Evolutionary conservation across 2,797 vertebrate species (phyloP).

Genomic region (Dermochelys coriacea): DNA sequence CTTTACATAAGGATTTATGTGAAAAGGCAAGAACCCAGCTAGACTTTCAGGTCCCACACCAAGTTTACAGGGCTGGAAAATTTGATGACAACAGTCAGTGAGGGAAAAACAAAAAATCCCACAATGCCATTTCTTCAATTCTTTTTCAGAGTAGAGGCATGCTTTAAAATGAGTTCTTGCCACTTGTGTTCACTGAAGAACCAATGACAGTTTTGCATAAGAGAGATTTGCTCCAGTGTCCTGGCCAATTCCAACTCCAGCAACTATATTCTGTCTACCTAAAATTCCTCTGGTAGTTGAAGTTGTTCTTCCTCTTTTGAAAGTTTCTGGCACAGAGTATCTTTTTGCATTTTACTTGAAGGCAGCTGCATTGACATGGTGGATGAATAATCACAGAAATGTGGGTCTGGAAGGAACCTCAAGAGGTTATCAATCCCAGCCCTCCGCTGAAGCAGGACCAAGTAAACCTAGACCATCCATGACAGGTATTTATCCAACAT

Average conservation of each 20-base stretch:
- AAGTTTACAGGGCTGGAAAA: not conserved
- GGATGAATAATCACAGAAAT: not conserved
- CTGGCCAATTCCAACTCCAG: too few species aligned
- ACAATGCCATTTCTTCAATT: not conserved
- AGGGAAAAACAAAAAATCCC: not conserved
- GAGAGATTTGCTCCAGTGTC: not conserved
- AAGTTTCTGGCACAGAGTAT: not conserved
- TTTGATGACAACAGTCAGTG: not conserved
- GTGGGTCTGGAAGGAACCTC: too few species aligned
- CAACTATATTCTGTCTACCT: too few species aligned
- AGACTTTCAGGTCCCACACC: not conserved
- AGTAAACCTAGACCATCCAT: too few species aligned
- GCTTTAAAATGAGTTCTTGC: not conserved
- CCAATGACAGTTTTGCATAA: not conserved
- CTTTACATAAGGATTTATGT: not conserved
- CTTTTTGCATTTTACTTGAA: not conserved
- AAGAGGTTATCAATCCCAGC: too few species aligned
- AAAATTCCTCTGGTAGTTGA: not conserved
- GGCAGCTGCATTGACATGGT: not conserved
- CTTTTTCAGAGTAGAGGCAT: not conserved
- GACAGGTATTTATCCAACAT: too few species aligned
- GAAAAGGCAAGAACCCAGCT: not conserved
- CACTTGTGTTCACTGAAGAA: not conserved
- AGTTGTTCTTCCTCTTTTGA: not conserved
- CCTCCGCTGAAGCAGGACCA: too few species aligned